Conservation (phyloP, 2,888 invertebrate species). For the Galerucella pusilla region DNA sequence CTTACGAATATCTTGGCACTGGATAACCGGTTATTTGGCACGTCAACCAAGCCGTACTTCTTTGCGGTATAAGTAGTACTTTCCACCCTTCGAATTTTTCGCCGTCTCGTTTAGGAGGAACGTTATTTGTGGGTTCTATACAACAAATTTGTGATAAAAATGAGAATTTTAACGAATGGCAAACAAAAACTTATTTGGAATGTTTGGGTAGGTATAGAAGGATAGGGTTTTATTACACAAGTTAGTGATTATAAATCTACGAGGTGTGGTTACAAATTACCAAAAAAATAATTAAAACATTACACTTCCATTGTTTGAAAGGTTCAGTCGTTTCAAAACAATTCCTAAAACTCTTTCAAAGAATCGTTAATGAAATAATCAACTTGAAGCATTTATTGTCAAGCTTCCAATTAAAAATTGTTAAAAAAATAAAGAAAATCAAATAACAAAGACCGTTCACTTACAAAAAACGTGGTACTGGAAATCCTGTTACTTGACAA, state of each 20-base stretch:
- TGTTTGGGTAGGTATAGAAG: too few relatives aligned
- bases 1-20: constrained; percentile 64
- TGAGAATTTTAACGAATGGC: neutral
- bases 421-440: too few relatives aligned
- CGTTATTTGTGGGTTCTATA: constrained; percentile 72
- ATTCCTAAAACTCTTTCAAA: too few relatives aligned
- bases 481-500: constrained; percentile 70
- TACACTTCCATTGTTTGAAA: too few relatives aligned
- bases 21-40: constrained; percentile 72
- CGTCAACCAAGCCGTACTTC: constrained; percentile 71
- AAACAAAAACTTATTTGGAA: neutral
- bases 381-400: too few relatives aligned
- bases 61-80: constrained; percentile 67
- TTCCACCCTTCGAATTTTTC: constrained; percentile 71
- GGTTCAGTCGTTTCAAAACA: too few relatives aligned
- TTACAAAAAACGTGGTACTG: constrained; percentile 68
- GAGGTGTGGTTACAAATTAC: too few relatives aligned
- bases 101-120: constrained; percentile 72
- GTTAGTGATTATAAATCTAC: too few relatives aligned
- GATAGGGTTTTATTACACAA: too few relatives aligned
- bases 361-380: too few relatives aligned
- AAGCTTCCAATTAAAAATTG: too few relatives aligned
- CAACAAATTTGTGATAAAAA: constrained; percentile 72
- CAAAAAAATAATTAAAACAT: too few relatives aligned
- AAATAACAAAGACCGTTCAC: constrained; percentile 35